phyloP scores from a whole-genome alignment of 2,888 invertebrate genomes.

The Ormyrus nitidulus region DNA sequence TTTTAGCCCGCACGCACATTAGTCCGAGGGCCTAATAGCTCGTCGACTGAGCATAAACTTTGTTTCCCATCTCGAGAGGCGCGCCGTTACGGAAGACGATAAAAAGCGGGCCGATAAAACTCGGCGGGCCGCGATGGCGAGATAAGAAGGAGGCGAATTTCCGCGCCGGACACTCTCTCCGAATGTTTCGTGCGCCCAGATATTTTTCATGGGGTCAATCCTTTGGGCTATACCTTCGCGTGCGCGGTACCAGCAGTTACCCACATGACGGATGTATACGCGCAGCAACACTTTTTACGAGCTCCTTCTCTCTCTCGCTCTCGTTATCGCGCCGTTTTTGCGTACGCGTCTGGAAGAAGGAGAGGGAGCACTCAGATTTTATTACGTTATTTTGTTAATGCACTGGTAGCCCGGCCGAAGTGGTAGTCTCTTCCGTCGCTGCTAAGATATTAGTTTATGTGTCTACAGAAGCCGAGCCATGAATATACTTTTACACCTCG shows the following conservation, averaged over 20 bases:
- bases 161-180: conserved; percentile 51
- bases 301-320: conserved; percentile 41
- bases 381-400: conserved; percentile 74
- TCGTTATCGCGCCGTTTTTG: conserved; percentile 47
- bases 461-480: conserved; percentile 60
- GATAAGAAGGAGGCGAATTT: conserved; percentile 27
- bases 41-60: conserved; percentile 44
- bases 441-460: conserved; percentile 60
- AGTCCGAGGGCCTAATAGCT: conserved; percentile 40
- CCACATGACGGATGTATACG: conserved; percentile 66
- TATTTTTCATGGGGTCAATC: conserved; percentile 67
- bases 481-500: conserved; percentile 67
- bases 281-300: conserved; percentile 70
- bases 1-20: conserved; percentile 26
- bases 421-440: conserved; percentile 56
- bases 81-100: conserved; percentile 40
- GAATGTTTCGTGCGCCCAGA: conserved; percentile 39
- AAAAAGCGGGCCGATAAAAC: conserved; percentile 48
- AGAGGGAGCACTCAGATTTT: conserved; percentile 68
- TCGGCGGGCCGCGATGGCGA: conserved; percentile 12
- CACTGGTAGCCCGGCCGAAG: conserved; percentile 62
- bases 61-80: conserved; percentile 33
- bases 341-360: neutral
- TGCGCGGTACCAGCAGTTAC: conserved; percentile 61
- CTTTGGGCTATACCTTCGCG: conserved; percentile 64